Conservation (phyloP, 2,888 invertebrate species). For the Cremastobaeus sp. region DNA sequence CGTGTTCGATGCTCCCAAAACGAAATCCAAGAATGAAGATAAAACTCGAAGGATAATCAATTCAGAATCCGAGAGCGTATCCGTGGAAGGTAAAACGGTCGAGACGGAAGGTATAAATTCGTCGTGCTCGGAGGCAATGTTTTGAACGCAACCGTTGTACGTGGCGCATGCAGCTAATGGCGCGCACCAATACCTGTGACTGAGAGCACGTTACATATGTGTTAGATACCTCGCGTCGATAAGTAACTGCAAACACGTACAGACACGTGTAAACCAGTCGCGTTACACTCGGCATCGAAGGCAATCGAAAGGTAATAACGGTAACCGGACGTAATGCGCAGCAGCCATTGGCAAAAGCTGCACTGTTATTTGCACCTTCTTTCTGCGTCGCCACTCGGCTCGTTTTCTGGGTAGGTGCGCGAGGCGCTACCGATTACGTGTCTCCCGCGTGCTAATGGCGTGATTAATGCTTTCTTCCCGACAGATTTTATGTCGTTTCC, state of each 20-base stretch:
- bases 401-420: conserved; percentile 20
- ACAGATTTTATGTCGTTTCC: background rate
- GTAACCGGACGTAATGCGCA: conserved; percentile 60
- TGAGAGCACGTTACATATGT: conserved; percentile 40
- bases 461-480: conserved; percentile 10
- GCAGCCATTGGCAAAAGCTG: conserved; percentile 46
- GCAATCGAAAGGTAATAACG: conserved; percentile 63
- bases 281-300: conserved; percentile 60
- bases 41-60: conserved; percentile 16
- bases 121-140: conserved; percentile 2
- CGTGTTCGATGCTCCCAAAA: too few species aligned
- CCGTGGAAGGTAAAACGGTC: conserved; percentile 12
- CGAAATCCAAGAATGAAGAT: conserved; percentile 7
- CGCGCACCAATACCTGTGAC: conserved; percentile 34
- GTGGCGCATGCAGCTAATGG: conserved; percentile 39
- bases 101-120: conserved; percentile 19
- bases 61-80: background rate
- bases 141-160: conserved; percentile 14
- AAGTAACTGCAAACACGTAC: conserved; percentile 61
- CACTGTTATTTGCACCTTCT: conserved; percentile 56
- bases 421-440: conserved; percentile 19
- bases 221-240: conserved; percentile 54
- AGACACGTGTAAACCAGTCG: conserved; percentile 62
- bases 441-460: conserved; percentile 7
- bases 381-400: conserved; percentile 29